phyloP scores from a whole-genome alignment of 2,888 invertebrate genomes.

The Escarpia spicata region DNA sequence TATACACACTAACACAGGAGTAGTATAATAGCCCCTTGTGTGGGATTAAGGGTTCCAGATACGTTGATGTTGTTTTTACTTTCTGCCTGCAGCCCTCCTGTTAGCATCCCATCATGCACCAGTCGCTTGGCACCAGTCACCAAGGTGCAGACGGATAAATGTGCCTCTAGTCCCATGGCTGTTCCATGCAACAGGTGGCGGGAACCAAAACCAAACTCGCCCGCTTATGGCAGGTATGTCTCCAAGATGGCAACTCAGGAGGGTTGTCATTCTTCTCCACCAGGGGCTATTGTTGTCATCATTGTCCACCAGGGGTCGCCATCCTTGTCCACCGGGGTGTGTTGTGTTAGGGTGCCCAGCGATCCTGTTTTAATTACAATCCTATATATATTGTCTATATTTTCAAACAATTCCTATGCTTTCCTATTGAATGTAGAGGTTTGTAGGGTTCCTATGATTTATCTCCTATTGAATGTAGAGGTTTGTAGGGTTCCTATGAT shows the following conservation, averaged over 20 bases:
- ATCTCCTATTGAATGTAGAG: too few species aligned
- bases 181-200: slow-evolving; percentile 46
- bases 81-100: slow-evolving; percentile 6
- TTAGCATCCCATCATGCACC: background rate
- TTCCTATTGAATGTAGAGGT: too few species aligned
- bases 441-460: too few species aligned
- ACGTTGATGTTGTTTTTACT: slow-evolving; percentile 5
- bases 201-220: slow-evolving; percentile 67
- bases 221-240: slow-evolving; percentile 49
- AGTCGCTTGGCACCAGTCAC: slow-evolving; percentile 13
- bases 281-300: background rate
- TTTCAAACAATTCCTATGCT: too few species aligned
- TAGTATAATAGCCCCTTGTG: background rate
- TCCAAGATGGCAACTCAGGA: background rate
- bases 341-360: too few species aligned
- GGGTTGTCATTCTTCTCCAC: background rate
- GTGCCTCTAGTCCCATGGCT: slow-evolving; percentile 69
- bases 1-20: too few species aligned
- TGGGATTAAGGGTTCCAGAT: background rate
- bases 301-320: background rate
- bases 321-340: background rate
- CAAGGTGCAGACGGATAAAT: background rate
- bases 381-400: too few species aligned
- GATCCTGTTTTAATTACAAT: too few species aligned
- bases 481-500: too few species aligned